phyloP scores from a whole-genome alignment of 2,113 vertebrate species.

The Agapornis roseicollis region DNA sequence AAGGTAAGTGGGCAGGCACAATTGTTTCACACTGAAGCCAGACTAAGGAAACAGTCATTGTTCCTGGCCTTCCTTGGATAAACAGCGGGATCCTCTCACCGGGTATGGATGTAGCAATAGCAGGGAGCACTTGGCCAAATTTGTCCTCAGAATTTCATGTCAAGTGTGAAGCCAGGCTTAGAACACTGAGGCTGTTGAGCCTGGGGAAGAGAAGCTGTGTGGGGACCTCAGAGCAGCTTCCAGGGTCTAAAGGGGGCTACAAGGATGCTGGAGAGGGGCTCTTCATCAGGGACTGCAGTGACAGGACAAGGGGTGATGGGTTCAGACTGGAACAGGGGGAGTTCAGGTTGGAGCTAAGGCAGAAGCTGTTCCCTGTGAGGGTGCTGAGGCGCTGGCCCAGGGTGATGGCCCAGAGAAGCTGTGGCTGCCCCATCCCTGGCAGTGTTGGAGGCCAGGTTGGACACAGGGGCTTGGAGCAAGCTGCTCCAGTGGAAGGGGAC shows the following conservation, averaged over 20 bases:
- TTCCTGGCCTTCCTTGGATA: background rate
- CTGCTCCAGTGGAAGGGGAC: background rate
- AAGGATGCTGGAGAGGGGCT: too few species aligned
- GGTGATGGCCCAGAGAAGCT: too few species aligned
- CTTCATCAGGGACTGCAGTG: too few species aligned
- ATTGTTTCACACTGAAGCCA: background rate
- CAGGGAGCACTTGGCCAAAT: background rate
- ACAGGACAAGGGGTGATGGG: too few species aligned
- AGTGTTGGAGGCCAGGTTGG: too few species aligned
- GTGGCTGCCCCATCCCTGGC: too few species aligned
- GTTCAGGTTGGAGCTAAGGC: too few species aligned
- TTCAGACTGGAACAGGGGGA: too few species aligned
- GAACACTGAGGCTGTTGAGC: background rate
- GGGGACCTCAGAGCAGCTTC: background rate
- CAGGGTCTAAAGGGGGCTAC: too few species aligned
- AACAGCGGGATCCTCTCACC: background rate
- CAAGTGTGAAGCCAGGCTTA: background rate
- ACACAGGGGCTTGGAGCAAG: background rate
- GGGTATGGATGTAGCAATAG: accelerated
- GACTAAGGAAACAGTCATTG: background rate
- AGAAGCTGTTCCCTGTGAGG: too few species aligned
- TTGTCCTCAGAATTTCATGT: background rate
- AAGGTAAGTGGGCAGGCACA: background rate
- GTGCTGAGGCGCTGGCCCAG: too few species aligned
- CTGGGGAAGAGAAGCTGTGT: background rate